Conservation (phyloP, 2,888 invertebrate species). For the Lingula anatina region DNA sequence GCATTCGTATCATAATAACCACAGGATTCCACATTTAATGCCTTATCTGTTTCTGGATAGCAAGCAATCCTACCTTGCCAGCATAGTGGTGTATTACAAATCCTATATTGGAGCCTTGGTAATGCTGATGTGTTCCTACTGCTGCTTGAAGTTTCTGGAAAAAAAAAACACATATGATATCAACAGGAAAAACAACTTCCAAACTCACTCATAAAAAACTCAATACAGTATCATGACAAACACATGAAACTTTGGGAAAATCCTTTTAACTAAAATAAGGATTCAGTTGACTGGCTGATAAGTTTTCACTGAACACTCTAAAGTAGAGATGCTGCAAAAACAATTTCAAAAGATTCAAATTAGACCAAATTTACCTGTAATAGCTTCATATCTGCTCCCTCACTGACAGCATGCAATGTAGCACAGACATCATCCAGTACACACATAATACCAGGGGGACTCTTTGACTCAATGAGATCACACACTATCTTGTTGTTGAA, state of each 20-base stretch:
- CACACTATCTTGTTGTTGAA: conserved; percentile 69
- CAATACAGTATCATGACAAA: no score
- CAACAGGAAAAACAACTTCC: no score
- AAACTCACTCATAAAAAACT: no score
- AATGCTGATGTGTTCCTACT: conserved; percentile 60
- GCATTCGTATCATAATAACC: no score
- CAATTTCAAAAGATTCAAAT: no score
- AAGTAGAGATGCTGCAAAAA: no score
- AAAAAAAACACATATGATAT: conserved; percentile 1
- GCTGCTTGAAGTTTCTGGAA: conserved; percentile 57
- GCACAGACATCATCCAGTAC: conserved; percentile 67
- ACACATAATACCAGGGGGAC: conserved; percentile 62
- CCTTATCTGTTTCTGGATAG: no score
- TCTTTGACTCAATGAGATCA: conserved; percentile 63
- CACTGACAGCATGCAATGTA: conserved; percentile 64
- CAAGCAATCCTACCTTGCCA: conserved; percentile 63
- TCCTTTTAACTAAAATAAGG: no score
- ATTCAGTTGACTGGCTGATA: no score
- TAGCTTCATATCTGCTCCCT: conserved; percentile 60
- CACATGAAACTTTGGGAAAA: no score
- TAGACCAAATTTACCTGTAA: conserved; percentile 54
- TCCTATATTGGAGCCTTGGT: conserved; percentile 54
- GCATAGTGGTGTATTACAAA: conserved; percentile 66
- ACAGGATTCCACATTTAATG: no score
- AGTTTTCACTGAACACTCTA: no score